Base-by-base conservation (phyloP, 1,140 invertebrate genomes). In the Leptinotarsa lineolata region DNA sequence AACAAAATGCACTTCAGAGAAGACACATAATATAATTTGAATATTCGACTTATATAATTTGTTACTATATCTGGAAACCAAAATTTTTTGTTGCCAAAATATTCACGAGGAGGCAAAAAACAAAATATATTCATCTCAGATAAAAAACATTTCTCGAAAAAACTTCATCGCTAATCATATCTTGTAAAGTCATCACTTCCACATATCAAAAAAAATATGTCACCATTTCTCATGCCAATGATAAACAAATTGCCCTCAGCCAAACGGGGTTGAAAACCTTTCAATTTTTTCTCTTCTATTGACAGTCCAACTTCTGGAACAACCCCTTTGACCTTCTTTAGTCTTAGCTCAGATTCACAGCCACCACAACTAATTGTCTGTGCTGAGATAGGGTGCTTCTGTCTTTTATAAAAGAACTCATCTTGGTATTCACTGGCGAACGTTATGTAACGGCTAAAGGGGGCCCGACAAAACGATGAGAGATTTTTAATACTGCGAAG, bases 341-440 rank as follows among this genome's bases (percentile, higher is more conserved):
- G 48, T 54, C 48, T 54, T 54, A 54, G 48, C 48, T 54, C 48
- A 18, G 48, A 54, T 54, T 54, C 48, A 54, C 48, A 54, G 48
- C 48, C 48, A 54, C 48, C 48, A 54, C 48, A 54, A 54, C 48
- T 54, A 54, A 54, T 54, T 54, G 48, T 54, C 48, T 54, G 48
- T 54, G 48, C 48, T 54, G 48, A 8, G 48, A 54, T 54, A 54
- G 48, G 48, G 48, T 54, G 48, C 48, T 54, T 18, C 48, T 54
- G 48, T 54, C 48, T 54, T 54, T 54, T 3, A 54, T 54, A 5
- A 54, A 54, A 54, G 48, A 18, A 54, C 15, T 54, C 48, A 54
- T 54, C 48, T 54, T 54, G 48, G 48, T 54, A 54, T 54, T 54
- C 48, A 54, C 48, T 15, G 48, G 6, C n/a, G 48, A 54, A 54